Evolutionary conservation across 2,888 invertebrate genomes (phyloP), one percentile per base, ranked within the genome.

Genomic region (Amphipoea oculea): DNA sequence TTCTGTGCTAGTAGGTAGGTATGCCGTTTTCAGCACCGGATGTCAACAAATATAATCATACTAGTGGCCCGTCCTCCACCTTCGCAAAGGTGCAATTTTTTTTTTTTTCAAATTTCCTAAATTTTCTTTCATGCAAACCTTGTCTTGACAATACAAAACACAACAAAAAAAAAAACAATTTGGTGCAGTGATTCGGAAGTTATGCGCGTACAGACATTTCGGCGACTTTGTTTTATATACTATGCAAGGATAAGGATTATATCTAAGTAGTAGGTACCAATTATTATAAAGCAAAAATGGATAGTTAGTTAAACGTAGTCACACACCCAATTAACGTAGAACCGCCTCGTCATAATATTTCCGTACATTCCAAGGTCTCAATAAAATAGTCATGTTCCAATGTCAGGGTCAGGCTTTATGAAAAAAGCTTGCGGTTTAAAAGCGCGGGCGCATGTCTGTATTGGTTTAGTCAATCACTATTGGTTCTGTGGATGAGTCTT

Each of bases 391-490:
- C 73, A 78, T 85, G 88, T 87, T 83, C 86, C 93, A 94, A 91
- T 92, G 93, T 91, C 94, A 94, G 89, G 94, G 94, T 83, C 82
- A 84, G 51, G 45, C 80, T 78, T 86, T 42, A 84, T 88, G 84
- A 90, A 91, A 92, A 92, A 91, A 91, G 85, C 81, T 88, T 78
- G 82, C 60, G 77, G 88, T 87, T 92, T 94, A 94, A 89, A 94
- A 93, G 90, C 89, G 82, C 83, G 87, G 80, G 84, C 91, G 84
- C 86, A 78, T 88, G 86, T 89, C 88, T 78, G 82, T 86, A 90
- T 87, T 90, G 89, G 92, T 91, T 94, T 94, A 94, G 94, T 94
- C 87, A 87, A 82, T 86, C 86, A 77, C 60, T 78, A 89, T 84
- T 86, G 76, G 89, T 91, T 83, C 87, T 74, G 86, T 91, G 82